Conservation (phyloP, 2,113 vertebrate species). For the Dasypus novemcinctus region DNA sequence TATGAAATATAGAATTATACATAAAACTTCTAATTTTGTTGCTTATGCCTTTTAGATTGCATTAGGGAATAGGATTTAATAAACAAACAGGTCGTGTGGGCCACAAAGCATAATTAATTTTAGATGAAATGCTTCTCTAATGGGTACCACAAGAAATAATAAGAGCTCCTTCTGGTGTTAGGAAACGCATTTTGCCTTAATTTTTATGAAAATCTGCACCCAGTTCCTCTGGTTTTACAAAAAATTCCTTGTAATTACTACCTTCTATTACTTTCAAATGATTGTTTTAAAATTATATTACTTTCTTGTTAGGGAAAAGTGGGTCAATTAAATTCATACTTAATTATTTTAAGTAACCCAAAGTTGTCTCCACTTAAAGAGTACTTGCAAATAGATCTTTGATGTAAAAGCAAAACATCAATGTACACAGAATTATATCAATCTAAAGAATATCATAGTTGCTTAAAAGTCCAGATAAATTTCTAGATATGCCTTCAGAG, state of each 20-base stretch:
- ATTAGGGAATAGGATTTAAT: neutral
- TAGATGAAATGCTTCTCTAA: neutral
- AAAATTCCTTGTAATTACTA: neutral
- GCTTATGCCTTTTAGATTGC: neutral
- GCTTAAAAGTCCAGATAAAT: neutral
- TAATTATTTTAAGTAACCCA: conserved; percentile 13
- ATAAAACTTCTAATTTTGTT: conserved; percentile 4
- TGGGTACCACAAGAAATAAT: neutral
- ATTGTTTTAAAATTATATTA: neutral
- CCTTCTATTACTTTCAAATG: neutral
- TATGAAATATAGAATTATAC: neutral
- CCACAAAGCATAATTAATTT: conserved; percentile 49
- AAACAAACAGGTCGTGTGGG: neutral
- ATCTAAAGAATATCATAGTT: neutral
- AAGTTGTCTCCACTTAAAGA: neutral
- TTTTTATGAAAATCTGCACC: conserved; percentile 13
- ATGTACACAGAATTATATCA: neutral
- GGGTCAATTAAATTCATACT: neutral
- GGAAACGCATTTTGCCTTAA: neutral
- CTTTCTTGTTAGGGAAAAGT: neutral
- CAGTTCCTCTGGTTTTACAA: rapidly evolving
- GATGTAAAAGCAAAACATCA: neutral
- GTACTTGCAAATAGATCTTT: neutral
- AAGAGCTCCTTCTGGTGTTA: neutral
- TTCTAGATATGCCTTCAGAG: neutral